Evolutionary conservation across 2,888 invertebrate genomes (phyloP).

Genomic region (Clunio marinus): DNA sequence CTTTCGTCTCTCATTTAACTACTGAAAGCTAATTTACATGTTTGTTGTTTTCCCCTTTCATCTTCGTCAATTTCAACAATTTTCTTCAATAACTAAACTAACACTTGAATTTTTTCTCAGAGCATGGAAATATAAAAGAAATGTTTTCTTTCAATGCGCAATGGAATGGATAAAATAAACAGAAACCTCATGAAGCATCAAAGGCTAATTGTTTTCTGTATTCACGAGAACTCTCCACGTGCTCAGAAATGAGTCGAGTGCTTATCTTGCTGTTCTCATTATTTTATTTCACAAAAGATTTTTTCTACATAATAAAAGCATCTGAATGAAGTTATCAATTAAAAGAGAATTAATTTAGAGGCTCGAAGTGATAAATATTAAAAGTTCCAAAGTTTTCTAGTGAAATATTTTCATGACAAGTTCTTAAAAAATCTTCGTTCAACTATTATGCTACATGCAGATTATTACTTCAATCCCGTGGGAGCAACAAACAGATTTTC

Average conservation of each 20-base stretch:
- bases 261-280: neutral
- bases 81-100: conserved; percentile 18
- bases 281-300: neutral
- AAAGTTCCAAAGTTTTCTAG: neutral
- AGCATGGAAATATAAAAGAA: neutral
- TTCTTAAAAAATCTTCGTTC: neutral
- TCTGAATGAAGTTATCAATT: neutral
- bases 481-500: neutral
- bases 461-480: neutral
- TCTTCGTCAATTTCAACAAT: neutral
- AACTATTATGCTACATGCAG: neutral
- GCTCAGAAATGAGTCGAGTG: neutral
- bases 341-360: neutral
- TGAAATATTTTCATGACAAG: neutral
- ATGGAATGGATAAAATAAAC: neutral
- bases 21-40: conserved; percentile 16
- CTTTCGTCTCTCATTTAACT: neutral
- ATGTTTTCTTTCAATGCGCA: neutral
- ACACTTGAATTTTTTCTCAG: conserved; percentile 21
- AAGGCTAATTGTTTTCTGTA: neutral
- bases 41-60: conserved; percentile 10
- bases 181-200: neutral
- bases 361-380: neutral
- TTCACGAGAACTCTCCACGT: neutral
- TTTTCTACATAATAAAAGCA: no score